Evolutionary conservation across 2,113 vertebrate genomes (phyloP).

Genomic region (Hyla sarda): DNA sequence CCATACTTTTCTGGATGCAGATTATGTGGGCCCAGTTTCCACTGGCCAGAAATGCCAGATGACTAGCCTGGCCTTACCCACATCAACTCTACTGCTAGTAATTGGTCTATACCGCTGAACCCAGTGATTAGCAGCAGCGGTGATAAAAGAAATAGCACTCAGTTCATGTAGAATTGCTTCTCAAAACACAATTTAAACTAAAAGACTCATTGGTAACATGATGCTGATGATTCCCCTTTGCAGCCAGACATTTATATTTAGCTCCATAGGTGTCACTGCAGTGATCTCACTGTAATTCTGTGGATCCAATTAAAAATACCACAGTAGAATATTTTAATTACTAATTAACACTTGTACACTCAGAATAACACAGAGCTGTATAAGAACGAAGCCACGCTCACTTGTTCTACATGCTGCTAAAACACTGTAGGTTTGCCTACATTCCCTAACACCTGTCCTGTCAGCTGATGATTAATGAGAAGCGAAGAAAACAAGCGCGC

Average conservation of each 20-base stretch:
- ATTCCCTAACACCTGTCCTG: slow-evolving; percentile 26
- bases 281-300: neutral
- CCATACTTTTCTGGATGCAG: too few relatives aligned
- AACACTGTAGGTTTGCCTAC: slow-evolving; percentile 31
- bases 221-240: neutral
- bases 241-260: slow-evolving; percentile 26
- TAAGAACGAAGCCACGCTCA: slow-evolving; percentile 18
- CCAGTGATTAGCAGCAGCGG: too few relatives aligned
- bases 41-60: too few relatives aligned
- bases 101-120: too few relatives aligned
- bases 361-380: slow-evolving; percentile 38
- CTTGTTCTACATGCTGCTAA: slow-evolving; percentile 3
- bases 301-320: slow-evolving; percentile 21
- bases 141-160: too few relatives aligned
- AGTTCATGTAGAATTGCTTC: too few relatives aligned
- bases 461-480: slow-evolving; percentile 50
- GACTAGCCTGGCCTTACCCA: too few relatives aligned
- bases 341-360: slow-evolving; percentile 50
- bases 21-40: too few relatives aligned
- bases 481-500: neutral
- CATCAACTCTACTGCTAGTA: too few relatives aligned
- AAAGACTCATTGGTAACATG: neutral
- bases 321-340: slow-evolving; percentile 40
- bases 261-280: neutral
- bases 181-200: neutral